Conservation (phyloP, 2,797 vertebrate genomes). For the Hydrophis major region DNA sequence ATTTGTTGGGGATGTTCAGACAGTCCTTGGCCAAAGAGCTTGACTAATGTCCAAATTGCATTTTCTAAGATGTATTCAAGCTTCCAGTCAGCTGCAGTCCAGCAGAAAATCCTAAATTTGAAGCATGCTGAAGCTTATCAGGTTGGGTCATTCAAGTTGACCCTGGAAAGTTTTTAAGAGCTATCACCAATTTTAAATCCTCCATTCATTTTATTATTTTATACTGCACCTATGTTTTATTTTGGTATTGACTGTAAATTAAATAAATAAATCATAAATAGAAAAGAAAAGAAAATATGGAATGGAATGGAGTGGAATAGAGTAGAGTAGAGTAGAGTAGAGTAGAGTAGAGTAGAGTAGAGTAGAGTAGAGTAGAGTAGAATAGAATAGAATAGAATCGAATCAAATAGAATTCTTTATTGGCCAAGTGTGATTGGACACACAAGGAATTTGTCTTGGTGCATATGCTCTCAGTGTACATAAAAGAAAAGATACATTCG, state of each 20-base stretch:
- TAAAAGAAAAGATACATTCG: no score
- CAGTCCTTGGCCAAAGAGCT: neutral
- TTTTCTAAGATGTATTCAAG: neutral
- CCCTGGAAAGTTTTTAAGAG: neutral
- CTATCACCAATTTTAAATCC: neutral
- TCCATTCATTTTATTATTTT: neutral
- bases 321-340: no score
- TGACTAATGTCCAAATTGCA: neutral
- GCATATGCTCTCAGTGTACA: no score
- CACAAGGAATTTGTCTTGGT: no score
- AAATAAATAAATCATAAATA: neutral
- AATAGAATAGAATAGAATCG: no score
- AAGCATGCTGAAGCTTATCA: neutral
- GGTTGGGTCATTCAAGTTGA: neutral
- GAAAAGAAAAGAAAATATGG: no score
- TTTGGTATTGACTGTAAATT: neutral
- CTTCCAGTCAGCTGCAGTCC: neutral
- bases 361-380: no score
- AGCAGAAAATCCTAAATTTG: neutral
- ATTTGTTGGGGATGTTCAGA: neutral
- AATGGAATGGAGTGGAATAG: no score
- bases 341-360: no score
- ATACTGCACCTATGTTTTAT: neutral
- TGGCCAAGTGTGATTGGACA: no score
- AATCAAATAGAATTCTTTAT: no score